phyloP scores from a whole-genome alignment of 2,888 invertebrate species.

The Epinotia nisella region DNA sequence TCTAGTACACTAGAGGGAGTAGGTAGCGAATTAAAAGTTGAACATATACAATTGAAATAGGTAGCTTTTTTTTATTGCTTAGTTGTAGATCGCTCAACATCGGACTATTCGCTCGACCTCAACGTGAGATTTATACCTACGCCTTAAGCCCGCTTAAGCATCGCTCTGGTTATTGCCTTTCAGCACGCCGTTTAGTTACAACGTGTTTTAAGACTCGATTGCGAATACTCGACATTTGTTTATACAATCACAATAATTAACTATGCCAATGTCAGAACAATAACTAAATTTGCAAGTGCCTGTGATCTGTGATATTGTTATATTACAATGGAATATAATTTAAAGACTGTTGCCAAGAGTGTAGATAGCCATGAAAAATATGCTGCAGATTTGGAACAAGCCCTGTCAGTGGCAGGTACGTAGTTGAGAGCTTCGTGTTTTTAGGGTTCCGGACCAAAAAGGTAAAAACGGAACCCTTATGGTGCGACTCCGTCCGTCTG shows the following conservation, averaged over 20 bases:
- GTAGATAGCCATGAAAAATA: slow-evolving; percentile 54
- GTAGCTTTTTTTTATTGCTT: no score
- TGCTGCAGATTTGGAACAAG: slow-evolving; percentile 69
- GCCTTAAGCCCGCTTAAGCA: not conserved
- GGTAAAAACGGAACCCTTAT: no score
- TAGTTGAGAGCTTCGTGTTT: not conserved
- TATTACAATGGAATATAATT: slow-evolving; percentile 54
- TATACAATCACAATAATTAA: slow-evolving; percentile 4
- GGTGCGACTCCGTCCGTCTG: no score
- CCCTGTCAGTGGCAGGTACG: slow-evolving; percentile 60
- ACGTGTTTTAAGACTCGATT: slow-evolving; percentile 17
- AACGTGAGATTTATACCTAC: no score
- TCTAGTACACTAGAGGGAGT: no score
- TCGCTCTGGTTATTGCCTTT: slow-evolving; percentile 26
- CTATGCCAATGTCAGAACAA: slow-evolving; percentile 1
- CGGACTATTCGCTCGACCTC: no score
- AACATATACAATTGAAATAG: no score
- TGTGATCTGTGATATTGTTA: slow-evolving; percentile 8
- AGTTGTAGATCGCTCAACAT: no score
- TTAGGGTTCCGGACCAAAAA: no score
- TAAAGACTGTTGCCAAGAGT: slow-evolving; percentile 59
- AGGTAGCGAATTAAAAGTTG: no score
- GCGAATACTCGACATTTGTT: not conserved
- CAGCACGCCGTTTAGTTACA: slow-evolving; percentile 7
- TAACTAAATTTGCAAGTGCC: not conserved